Conservation (phyloP, 2,888 invertebrate species). For the Caenorhabditis sinica region DNA sequence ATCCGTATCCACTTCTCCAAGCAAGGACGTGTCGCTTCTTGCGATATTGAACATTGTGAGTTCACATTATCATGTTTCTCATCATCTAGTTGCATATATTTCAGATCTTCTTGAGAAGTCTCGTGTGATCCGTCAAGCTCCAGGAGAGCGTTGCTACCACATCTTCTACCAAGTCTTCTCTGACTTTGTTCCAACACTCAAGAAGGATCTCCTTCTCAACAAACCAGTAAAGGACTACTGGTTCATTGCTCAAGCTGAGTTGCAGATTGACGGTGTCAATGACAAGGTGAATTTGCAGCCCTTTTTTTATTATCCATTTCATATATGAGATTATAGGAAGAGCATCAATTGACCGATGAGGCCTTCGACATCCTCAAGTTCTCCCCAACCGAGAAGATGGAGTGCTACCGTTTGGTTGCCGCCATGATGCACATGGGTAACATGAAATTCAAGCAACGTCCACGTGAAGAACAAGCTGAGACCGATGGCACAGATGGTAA, state of each 20-base stretch:
- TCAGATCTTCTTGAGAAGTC: conserved; percentile 99
- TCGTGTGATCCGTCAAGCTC: conserved; percentile 97
- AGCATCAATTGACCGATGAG: conserved; percentile 85
- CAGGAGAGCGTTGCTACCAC: conserved; percentile 98
- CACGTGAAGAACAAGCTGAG: conserved; percentile 99
- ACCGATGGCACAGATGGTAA: conserved; percentile 80
- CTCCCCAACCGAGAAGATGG: conserved; percentile 95
- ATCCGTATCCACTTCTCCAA: conserved; percentile 99
- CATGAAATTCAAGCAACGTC: conserved; percentile 99
- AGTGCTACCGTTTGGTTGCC: conserved; percentile 97
- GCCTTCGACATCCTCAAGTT: conserved; percentile 99
- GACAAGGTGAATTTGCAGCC: conserved; percentile 88
- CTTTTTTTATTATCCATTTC: conserved; percentile 40
- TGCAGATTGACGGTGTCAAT: conserved; percentile 94
- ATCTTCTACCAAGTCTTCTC: conserved; percentile 94
- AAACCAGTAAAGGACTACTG: conserved; percentile 95
- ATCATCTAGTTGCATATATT: conserved; percentile 64
- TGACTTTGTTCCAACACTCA: conserved; percentile 77
- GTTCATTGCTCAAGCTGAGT: conserved; percentile 96
- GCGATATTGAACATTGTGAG: conserved; percentile 99
- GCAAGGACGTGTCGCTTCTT: conserved; percentile 97
- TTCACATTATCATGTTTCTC: neutral
- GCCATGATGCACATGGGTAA: conserved; percentile 99
- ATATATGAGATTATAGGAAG: conserved; percentile 61
- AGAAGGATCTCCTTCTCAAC: conserved; percentile 87